phyloP scores from a whole-genome alignment of 2,888 invertebrate genomes.

The Agonopterix heracliana region DNA sequence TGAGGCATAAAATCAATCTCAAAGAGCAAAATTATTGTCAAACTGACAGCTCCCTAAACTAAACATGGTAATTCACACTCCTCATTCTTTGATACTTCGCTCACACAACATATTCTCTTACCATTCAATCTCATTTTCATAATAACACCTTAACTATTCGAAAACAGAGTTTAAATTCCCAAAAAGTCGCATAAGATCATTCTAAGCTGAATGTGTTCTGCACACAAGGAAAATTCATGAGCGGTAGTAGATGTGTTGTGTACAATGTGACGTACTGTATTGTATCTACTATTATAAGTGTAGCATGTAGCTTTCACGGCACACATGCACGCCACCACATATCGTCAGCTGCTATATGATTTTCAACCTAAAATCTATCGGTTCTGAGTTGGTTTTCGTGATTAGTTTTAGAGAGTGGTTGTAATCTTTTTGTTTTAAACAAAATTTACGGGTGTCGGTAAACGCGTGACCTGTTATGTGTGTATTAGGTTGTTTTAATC shows the following conservation, averaged over 20 bases:
- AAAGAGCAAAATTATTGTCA: conserved; percentile 47
- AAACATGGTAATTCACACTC: conserved; percentile 69
- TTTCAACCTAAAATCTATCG: conserved; percentile 8
- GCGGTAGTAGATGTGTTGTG: conserved; percentile 62
- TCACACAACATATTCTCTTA: conserved; percentile 55
- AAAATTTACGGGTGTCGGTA: conserved; percentile 55
- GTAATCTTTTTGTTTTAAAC: conserved; percentile 32
- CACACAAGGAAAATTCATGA: conserved; percentile 58
- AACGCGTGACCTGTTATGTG: conserved; percentile 74
- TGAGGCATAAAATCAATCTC: too few relatives aligned
- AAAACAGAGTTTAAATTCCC: conserved; percentile 23
- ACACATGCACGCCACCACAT: conserved; percentile 56
- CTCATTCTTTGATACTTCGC: conserved; percentile 71
- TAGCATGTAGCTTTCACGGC: conserved; percentile 75
- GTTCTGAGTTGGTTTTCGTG: conserved; percentile 19
- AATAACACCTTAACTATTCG: conserved; percentile 17
- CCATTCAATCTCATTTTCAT: conserved; percentile 37
- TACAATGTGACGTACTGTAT: conserved; percentile 70
- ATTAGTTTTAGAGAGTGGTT: conserved; percentile 16
- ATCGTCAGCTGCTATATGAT: conserved; percentile 25
- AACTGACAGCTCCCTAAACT: conserved; percentile 67
- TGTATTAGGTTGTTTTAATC: conserved; percentile 75
- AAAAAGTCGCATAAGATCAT: conserved; percentile 24
- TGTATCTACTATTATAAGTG: conserved; percentile 70
- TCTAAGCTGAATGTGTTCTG: conserved; percentile 25